phyloP scores from a whole-genome alignment of 2,113 vertebrate species.

The Labrus mixtus region DNA sequence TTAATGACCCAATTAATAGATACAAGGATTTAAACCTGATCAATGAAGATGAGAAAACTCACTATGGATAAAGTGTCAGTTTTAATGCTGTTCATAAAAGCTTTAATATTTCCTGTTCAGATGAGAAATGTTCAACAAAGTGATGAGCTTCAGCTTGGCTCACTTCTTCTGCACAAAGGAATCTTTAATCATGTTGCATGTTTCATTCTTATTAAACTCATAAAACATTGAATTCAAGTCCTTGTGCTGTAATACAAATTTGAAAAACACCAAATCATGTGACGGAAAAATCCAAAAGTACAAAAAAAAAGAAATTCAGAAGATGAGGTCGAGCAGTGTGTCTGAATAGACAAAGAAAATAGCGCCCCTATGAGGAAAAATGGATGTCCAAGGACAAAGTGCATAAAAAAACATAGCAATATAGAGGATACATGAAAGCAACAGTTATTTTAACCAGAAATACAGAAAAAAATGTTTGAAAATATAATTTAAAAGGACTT shows the following conservation, averaged over 20 bases:
- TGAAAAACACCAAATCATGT: too few relatives aligned
- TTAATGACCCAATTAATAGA: constrained; percentile 57
- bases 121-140: not conserved
- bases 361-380: not conserved
- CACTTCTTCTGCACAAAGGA: not conserved
- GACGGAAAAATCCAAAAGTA: not conserved
- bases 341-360: not conserved
- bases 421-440: not conserved
- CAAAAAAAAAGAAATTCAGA: not conserved
- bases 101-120: constrained; percentile 2
- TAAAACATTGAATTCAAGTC: too few relatives aligned
- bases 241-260: too few relatives aligned
- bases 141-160: not conserved
- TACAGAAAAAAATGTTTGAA: not conserved
- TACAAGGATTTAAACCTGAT: constrained; percentile 66
- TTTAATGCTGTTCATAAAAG: constrained; percentile 15
- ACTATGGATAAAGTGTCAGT: constrained; percentile 14
- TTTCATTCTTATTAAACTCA: too few relatives aligned
- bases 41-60: constrained; percentile 53
- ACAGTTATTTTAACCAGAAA: not conserved
- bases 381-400: not conserved
- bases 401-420: not conserved
- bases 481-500: not conserved
- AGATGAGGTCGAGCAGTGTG: not conserved
- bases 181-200: too few relatives aligned